Evolutionary conservation across 1,140 invertebrate genomes (phyloP), one percentile per base, ranked within the genome.

Genomic region (Lepidurus packardi): DNA sequence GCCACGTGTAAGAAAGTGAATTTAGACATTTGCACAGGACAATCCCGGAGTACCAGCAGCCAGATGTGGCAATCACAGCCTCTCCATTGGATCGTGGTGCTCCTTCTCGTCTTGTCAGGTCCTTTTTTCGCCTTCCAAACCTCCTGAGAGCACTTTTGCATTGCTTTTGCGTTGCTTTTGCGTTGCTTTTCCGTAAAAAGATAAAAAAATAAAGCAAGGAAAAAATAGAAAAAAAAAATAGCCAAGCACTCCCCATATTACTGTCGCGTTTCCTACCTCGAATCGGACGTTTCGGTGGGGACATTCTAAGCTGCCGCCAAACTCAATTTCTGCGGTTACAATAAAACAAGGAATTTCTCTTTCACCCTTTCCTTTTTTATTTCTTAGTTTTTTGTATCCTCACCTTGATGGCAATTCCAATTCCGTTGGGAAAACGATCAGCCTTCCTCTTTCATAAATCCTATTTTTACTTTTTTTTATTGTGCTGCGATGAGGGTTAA

Each of bases 11-110:
- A 74, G 16, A 75, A 75, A 44, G 75, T 78, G 41, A 78, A 73
- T 74, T 45, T 78, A 25, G 78, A 78, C 21, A 74, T 78, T 1
- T 78, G 78, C 73, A 44, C 78, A 16, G 65, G 65, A 21, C 73
- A 73, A 42, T 1, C 44, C 34, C 25, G 73, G n/a, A 42, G 73
- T 75, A 11, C 24, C 34, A 21, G 73, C 73, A 0, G 10, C 42
- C 43, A 34, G 73, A 1, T 75, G 53, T 65, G 16, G 21, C 53
- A 65, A 16, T 16, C 13, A 13, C 53, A 21, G 21, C 21, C 53
- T 65, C 53, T 65, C 53, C 13, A 7, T 21, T n/a, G 21, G 6
- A 13, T 65, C 1, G 53, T 65, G 16, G 16, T 7, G 6, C 16
- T 13, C 53, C 21, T 65, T 7, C 9, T 65, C 21, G 0, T 21